phyloP scores from a whole-genome alignment of 2,888 invertebrate genomes.

The Nemurella pictetii region DNA sequence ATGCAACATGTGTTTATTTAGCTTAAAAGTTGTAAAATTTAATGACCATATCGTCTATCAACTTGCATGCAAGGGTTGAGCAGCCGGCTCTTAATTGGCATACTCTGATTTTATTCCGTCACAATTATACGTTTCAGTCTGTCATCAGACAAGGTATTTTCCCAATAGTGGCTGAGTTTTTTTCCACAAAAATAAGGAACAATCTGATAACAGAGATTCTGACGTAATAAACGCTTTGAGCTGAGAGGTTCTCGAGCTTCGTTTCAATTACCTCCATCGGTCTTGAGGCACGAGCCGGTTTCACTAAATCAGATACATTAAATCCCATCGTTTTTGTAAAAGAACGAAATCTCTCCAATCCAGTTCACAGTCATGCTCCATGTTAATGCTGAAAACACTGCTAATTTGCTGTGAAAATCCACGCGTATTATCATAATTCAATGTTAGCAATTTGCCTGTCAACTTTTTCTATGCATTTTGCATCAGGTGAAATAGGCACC shows the following conservation, averaged over 20 bases:
- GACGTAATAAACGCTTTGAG: not conserved
- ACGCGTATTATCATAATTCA: not conserved
- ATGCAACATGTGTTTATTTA: no score
- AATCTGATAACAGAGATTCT: no score
- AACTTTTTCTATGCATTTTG: not conserved
- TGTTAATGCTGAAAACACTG: not conserved
- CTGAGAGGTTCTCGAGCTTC: not conserved
- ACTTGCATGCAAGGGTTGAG: no score
- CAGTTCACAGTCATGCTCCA: not conserved
- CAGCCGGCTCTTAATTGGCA: no score
- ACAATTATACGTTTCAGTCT: no score
- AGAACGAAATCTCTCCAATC: not conserved
- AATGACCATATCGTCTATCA: no score
- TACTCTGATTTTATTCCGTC: no score
- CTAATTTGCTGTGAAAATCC: constrained; percentile 2
- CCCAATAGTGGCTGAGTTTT: no score
- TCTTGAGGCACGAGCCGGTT: not conserved
- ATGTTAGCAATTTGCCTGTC: constrained; percentile 28
- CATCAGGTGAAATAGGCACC: not conserved
- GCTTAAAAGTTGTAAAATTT: no score
- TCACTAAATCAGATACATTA: not conserved
- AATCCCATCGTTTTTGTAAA: not conserved
- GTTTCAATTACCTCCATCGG: not conserved
- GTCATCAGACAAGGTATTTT: no score
- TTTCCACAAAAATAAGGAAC: not conserved